Conservation (phyloP, 2,113 vertebrate species). For the Oreochromis spilurus region DNA sequence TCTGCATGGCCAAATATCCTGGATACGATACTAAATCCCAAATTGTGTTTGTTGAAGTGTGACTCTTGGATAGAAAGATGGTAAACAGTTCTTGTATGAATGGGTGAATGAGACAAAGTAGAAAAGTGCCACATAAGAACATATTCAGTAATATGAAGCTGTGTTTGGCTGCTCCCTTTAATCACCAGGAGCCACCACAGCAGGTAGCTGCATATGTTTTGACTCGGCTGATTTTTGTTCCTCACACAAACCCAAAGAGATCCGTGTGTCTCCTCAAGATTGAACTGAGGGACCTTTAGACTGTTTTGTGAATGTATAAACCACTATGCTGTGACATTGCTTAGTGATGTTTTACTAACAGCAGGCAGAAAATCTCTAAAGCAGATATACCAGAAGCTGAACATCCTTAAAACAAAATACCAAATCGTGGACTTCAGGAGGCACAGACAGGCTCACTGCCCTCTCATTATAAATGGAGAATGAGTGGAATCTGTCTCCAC, state of each 20-base stretch:
- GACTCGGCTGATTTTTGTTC: not conserved
- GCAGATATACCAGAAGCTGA: not conserved
- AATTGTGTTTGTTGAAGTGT: not conserved
- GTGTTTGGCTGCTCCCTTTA: not conserved
- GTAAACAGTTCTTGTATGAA: not conserved
- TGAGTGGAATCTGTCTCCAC: not conserved
- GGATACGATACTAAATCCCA: not conserved
- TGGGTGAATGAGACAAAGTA: not conserved
- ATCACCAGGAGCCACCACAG: not conserved
- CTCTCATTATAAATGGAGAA: not conserved
- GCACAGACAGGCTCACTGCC: not conserved
- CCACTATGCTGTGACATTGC: fast-evolving
- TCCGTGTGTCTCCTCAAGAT: not conserved
- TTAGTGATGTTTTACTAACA: not conserved
- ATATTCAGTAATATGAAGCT: not conserved
- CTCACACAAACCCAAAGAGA: not conserved
- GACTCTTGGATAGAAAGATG: not conserved
- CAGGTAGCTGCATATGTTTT: not conserved
- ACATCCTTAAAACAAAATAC: not conserved
- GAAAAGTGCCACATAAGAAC: not conserved
- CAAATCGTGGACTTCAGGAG: not conserved
- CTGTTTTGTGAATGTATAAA: not conserved
- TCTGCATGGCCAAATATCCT: not conserved
- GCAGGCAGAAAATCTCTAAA: not conserved
- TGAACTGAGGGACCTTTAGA: not conserved